Percentiles rank a stretch among this genome's conserved stretches.
phyloP scores from a whole-genome alignment of 2,797 vertebrate species.

The Tenualosa thibaudeaui region DNA sequence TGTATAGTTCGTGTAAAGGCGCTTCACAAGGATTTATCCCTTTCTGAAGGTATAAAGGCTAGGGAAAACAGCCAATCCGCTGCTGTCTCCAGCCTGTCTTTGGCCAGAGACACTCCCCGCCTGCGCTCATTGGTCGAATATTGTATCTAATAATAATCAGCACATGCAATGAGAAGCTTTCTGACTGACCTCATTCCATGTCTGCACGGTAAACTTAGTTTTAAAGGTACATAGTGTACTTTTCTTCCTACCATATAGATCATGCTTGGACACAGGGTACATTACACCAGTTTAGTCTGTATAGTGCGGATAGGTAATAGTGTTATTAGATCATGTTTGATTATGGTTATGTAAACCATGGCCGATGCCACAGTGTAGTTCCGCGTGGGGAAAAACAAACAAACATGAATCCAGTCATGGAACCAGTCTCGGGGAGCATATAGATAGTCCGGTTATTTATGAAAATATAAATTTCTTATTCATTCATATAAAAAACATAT shows the following conservation, averaged over 20 bases:
- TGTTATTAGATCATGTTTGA: conserved; percentile 28
- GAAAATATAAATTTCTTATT: not conserved
- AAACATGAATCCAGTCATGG: not conserved
- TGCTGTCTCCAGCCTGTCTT: conserved; percentile 88
- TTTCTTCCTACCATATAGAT: conserved; percentile 49
- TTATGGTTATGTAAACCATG: conserved; percentile 21
- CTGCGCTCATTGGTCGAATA: conserved; percentile 82
- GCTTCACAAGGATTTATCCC: conserved; percentile 85
- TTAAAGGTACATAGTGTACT: conserved; percentile 73
- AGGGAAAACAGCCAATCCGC: conserved; percentile 76
- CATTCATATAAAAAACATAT: not conserved
- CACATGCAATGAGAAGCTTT: conserved; percentile 96
- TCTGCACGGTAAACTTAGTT: conserved; percentile 84
- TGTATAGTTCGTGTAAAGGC: conserved; percentile 55
- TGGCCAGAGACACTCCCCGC: conserved; percentile 74
- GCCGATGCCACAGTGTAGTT: not conserved
- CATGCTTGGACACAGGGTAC: conserved; percentile 58
- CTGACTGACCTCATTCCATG: conserved; percentile 98
- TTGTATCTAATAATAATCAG: conserved; percentile 90
- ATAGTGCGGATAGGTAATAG: conserved; percentile 15
- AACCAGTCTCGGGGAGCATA: not conserved
- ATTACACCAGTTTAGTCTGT: conserved; percentile 32
- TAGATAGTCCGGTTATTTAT: not conserved
- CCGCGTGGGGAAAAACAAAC: not conserved
- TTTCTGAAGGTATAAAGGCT: conserved; percentile 67